Percentiles rank a stretch among this genome's conserved stretches.
These are phyloP conservation scores for Cyprinella venusta DNA, from an alignment of 2,797 vertebrate species.

Conservation along the genomic window DNA sequence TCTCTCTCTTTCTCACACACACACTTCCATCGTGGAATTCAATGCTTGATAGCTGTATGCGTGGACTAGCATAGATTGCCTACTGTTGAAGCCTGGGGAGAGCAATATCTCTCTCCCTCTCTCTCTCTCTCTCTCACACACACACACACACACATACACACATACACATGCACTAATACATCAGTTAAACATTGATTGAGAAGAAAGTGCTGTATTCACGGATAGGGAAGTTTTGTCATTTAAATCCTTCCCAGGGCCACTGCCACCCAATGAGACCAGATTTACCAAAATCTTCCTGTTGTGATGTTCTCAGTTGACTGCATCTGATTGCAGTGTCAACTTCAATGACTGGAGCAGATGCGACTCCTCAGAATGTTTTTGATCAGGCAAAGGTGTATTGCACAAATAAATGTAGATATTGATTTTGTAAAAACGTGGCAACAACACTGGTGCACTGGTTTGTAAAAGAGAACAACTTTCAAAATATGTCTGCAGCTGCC, in stretches of 20 bases:
- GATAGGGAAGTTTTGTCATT: background rate
- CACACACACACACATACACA: background rate
- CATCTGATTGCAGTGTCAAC: background rate
- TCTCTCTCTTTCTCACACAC: too few species aligned
- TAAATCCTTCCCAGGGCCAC: background rate
- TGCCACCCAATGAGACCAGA: background rate
- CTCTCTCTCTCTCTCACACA: background rate
- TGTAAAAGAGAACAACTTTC: background rate
- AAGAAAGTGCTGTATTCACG: slow-evolving; percentile 24
- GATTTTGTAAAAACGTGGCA: background rate
- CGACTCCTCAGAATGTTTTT: background rate
- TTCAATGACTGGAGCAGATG: slow-evolving; percentile 1
- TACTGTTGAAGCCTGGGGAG: slow-evolving; percentile 45
- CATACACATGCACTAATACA: background rate
- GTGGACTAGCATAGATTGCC: slow-evolving; percentile 38
- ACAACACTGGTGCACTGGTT: background rate
- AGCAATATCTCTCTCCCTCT: background rate
- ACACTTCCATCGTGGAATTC: slow-evolving; percentile 24
- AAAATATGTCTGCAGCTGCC: slow-evolving; percentile 12
- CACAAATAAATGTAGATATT: background rate
- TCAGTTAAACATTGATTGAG: slow-evolving; percentile 52
- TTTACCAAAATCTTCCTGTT: slow-evolving; percentile 12
- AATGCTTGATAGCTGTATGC: slow-evolving; percentile 38
- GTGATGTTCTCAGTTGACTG: slow-evolving; percentile 24
- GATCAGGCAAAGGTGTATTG: background rate